Base-by-base conservation (phyloP, 2,888 invertebrate species). In the Pyrrhia umbra region DNA sequence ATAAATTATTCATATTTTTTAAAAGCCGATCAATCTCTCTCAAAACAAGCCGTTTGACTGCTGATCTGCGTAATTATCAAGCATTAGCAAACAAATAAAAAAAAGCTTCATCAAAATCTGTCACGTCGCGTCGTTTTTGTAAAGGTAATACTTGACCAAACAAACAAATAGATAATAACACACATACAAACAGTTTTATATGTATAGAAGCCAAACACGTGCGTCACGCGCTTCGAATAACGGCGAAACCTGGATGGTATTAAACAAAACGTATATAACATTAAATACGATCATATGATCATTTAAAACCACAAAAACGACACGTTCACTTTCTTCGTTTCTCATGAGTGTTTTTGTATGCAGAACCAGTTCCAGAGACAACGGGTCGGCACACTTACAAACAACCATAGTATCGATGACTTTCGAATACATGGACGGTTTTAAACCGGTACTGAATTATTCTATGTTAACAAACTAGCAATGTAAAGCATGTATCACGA, bases 321-420 rank as follows among this genome's bases (percentile, higher is more conserved):
- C 72, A 50, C 67, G 30, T 85, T 90, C 85, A 89, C 92, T 92
- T 92, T 92, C 92, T 90, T 90, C 77, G 82, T 80, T 83, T 77
- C 76, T 68, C 80, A 73, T 76, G 59, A 79, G 75, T 79, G 76
- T 82, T 83, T 92, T 88, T 86, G 87, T 91, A 92, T 92, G 89
- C 91, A 84, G 77, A 79, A 80, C 85, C 78, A 77, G 86, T 83
- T 71, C 62, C 61, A 55, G 71, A 73, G 75, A 84, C 82, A 69
- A 84, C 84, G 68, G 68, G 76, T 75, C 50, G 89, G 86, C 90
- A 87, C 68, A 89, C 88, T 84, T 88, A 57, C 45, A 25, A 54
- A 30, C 34, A 46, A 55, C 70, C 47, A 66, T n/a, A 50, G 20
- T 46, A 63, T 60, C 45, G 30, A 60, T 23, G 39, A 39, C 20